A percentile compares a stretch with the other conserved stretches of the same genome.
Conservation (phyloP, 2,888 invertebrate genomes). For the Acholoe squamosa region DNA sequence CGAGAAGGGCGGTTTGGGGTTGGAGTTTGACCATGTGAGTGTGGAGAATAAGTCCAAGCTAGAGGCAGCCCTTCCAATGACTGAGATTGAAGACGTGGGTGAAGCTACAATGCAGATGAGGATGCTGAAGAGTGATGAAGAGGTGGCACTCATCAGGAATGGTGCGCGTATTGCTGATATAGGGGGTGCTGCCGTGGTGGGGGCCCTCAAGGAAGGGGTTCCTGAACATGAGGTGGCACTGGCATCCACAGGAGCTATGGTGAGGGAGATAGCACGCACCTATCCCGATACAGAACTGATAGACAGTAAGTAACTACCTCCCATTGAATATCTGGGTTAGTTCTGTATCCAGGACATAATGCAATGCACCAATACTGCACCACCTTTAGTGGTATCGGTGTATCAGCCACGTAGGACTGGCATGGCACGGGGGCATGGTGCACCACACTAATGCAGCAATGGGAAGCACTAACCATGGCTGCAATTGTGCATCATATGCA, state of each 20-base stretch:
- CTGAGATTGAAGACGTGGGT: slow-evolving; percentile 63
- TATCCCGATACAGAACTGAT: slow-evolving; percentile 64
- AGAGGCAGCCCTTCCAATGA: slow-evolving; percentile 12
- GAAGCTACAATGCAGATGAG: slow-evolving; percentile 64
- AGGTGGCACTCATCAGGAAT: slow-evolving; percentile 63
- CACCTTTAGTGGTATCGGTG: too few species aligned
- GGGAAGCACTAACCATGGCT: too few species aligned
- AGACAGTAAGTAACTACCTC: slow-evolving; percentile 69
- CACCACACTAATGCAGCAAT: too few species aligned
- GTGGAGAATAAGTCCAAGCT: slow-evolving; percentile 64
- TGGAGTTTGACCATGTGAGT: slow-evolving; percentile 68
- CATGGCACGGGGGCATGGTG: too few species aligned
- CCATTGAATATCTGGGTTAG: too few species aligned
- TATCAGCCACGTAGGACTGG: too few species aligned
- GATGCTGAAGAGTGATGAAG: slow-evolving; percentile 65
- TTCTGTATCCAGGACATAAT: too few species aligned
- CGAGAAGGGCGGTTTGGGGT: slow-evolving; percentile 37
- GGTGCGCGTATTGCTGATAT: slow-evolving; percentile 66
- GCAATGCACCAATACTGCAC: too few species aligned
- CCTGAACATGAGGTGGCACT: slow-evolving; percentile 69
- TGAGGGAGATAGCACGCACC: slow-evolving; percentile 66
- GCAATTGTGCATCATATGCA: too few species aligned
- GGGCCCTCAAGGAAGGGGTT: slow-evolving; percentile 63
- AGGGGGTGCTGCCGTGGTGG: slow-evolving; percentile 65
- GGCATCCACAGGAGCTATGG: slow-evolving; percentile 63